Conservation (phyloP, 2,113 vertebrate genomes). For the Prochilodus magdalenae region DNA sequence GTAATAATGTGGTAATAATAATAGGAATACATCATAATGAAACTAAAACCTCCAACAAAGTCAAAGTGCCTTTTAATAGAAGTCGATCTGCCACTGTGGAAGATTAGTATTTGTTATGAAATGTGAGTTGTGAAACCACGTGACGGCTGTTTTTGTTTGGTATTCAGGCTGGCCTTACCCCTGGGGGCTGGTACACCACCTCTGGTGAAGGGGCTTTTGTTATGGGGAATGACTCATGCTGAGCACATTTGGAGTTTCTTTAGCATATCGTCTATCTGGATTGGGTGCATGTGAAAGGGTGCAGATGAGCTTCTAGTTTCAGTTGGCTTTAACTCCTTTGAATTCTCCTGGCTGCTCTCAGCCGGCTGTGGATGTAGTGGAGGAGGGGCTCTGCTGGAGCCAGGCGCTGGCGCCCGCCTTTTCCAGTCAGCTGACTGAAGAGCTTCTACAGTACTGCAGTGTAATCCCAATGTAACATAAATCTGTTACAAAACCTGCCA, state of each 20-base stretch:
- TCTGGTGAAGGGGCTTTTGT: conserved; percentile 37
- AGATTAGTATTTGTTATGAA: conserved; percentile 96
- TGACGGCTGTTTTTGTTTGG: conserved; percentile 83
- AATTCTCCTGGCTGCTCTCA: not conserved
- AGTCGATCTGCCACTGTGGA: conserved; percentile 61
- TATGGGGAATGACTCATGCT: conserved; percentile 43
- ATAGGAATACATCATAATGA: not conserved
- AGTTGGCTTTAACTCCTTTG: conserved; percentile 31
- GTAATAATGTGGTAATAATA: not conserved
- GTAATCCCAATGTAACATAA: conserved; percentile 35
- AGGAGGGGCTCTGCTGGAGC: conserved; percentile 16
- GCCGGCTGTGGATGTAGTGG: not conserved
- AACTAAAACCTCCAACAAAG: not conserved
- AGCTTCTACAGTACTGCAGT: conserved; percentile 13
- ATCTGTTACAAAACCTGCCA: conserved; percentile 1
- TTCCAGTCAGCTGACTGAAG: conserved; percentile 40
- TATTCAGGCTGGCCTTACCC: conserved; percentile 77
- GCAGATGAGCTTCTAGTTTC: not conserved
- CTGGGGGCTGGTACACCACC: conserved; percentile 24
- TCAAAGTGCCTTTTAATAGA: no score
- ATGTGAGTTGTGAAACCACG: conserved; percentile 80
- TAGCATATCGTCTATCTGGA: not conserved
- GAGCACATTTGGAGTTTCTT: conserved; percentile 9
- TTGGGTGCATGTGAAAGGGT: conserved; percentile 6
- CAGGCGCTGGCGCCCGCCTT: conserved; percentile 26